Conservation (phyloP, 2,888 invertebrate species). For the Drosophila fulvimacula region DNA sequence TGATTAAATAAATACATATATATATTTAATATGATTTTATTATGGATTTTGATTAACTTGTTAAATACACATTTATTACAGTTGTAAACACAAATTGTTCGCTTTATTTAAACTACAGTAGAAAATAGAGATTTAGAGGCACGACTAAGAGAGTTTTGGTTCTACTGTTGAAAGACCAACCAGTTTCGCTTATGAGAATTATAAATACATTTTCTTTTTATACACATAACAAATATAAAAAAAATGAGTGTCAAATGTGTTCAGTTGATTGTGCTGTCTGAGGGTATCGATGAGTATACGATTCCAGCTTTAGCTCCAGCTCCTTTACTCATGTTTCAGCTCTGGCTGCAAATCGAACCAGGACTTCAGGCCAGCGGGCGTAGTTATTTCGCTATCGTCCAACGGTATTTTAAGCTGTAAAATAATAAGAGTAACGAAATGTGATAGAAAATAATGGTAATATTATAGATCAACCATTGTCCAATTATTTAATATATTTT, state of each 20-base stretch:
- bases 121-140: conserved; percentile 66
- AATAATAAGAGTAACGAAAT: not conserved
- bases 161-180: conserved; percentile 34
- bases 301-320: not conserved
- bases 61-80: conserved; percentile 16
- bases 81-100: conserved; percentile 62
- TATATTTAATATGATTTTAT: not conserved
- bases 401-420: conserved; percentile 81
- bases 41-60: not conserved
- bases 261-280: conserved; percentile 60
- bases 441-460: not conserved
- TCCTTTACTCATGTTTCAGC: conserved; percentile 90
- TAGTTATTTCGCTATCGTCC: conserved; percentile 81
- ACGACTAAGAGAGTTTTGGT: conserved; percentile 68
- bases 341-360: conserved; percentile 84
- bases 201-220: conserved; percentile 51
- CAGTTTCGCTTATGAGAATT: conserved; percentile 34
- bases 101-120: conserved; percentile 60
- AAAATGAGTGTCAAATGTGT: conserved; percentile 46
- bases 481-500: no score
- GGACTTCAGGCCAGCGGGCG: conserved; percentile 78
- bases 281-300: conserved; percentile 1
- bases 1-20: not conserved
- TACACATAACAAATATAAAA: conserved; percentile 60
- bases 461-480: no score